A percentile compares a stretch with the other conserved stretches of the same genome.
Conservation (phyloP, 2,888 invertebrate species). For the Mongoloraphidia duomilia region DNA sequence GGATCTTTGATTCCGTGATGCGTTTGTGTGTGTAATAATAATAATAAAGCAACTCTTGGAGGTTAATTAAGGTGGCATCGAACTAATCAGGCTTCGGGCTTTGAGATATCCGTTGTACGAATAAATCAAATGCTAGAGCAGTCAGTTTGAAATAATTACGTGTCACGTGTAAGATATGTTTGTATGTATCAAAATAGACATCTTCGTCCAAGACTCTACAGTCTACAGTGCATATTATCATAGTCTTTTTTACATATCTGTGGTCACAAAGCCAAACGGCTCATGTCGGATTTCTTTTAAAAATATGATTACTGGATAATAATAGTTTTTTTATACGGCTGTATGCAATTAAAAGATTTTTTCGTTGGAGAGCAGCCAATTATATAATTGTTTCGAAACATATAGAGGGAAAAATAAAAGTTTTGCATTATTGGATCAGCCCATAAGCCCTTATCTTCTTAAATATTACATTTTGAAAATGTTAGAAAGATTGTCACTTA, state of each 20-base stretch:
- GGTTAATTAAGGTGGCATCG: slow-evolving; percentile 35
- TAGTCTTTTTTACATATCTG: neutral
- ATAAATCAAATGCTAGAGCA: slow-evolving; percentile 33
- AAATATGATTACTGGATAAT: neutral
- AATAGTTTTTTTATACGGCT: no score
- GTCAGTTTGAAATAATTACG: slow-evolving; percentile 33
- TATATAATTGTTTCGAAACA: no score
- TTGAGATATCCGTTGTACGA: slow-evolving; percentile 21
- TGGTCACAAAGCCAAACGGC: neutral
- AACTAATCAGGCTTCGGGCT: slow-evolving; percentile 33
- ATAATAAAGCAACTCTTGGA: slow-evolving; percentile 9
- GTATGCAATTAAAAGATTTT: no score
- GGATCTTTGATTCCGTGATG: no score
- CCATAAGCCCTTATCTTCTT: no score
- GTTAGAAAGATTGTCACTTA: no score
- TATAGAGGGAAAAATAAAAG: no score
- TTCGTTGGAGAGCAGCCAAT: no score
- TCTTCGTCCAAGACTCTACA: neutral
- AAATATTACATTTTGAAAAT: no score
- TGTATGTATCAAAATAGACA: slow-evolving; percentile 27
- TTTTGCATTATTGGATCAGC: no score
- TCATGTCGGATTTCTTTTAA: neutral
- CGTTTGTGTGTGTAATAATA: no score
- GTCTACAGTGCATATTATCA: no score
- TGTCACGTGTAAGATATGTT: slow-evolving; percentile 31